These are phyloP conservation scores for Enteromius trimaculatus DNA, from an alignment of 2,797 vertebrate species.

Conservation along the genomic window DNA sequence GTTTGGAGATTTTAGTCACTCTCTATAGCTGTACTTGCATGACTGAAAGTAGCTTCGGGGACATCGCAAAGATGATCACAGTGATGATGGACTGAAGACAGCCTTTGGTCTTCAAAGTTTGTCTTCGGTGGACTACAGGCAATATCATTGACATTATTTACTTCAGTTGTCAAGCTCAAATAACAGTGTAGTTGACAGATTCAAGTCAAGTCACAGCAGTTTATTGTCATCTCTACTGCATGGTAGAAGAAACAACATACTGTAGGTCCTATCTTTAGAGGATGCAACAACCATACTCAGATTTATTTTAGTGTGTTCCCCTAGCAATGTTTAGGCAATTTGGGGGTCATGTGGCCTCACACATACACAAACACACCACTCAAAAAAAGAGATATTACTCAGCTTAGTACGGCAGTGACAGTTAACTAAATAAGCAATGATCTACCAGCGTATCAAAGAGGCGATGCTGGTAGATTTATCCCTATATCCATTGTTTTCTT, in stretches of 20 bases:
- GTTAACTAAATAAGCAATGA: conserved; percentile 71
- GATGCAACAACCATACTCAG: neutral
- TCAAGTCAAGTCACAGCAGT: neutral
- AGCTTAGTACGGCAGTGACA: conserved; percentile 59
- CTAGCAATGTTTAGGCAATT: conserved; percentile 14
- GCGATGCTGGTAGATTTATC: conserved; percentile 74
- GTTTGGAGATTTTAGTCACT: neutral
- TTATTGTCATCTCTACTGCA: neutral
- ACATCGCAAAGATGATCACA: neutral
- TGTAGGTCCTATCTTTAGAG: neutral
- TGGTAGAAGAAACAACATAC: neutral
- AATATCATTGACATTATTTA: conserved; percentile 26
- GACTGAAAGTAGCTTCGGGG: neutral
- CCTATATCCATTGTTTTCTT: conserved; percentile 78
- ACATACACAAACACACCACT: conserved; percentile 63
- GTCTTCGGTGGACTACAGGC: neutral
- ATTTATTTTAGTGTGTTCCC: conserved; percentile 17
- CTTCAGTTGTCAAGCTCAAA: conserved; percentile 14
- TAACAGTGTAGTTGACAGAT: conserved; percentile 13
- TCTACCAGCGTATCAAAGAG: conserved; percentile 70
- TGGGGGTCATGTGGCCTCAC: conserved; percentile 11
- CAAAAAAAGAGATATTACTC: conserved; percentile 62
- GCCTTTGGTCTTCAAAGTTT: conserved; percentile 3
- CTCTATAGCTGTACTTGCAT: neutral
- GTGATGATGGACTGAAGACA: conserved; percentile 10